Percentiles rank a stretch among this genome's conserved stretches.
These are phyloP conservation scores for Prionailurus bengalensis DNA, from an alignment of 2,113 vertebrate species.

Conservation along the genomic window DNA sequence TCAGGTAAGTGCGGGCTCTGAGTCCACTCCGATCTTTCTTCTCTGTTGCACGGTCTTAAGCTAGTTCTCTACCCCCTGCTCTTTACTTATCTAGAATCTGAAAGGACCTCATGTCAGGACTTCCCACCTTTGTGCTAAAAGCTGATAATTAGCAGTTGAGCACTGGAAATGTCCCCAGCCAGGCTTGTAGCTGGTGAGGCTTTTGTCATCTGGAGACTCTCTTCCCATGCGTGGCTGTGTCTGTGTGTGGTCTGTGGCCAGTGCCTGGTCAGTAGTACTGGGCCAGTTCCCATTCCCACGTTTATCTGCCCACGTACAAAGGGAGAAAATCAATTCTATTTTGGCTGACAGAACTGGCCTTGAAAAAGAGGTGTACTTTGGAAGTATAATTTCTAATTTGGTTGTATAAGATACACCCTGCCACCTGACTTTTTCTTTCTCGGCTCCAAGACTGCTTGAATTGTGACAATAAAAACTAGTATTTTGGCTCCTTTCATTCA, in stretches of 20 bases:
- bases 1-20: slow-evolving; percentile 91
- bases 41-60: background rate
- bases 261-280: background rate
- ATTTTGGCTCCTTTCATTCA: slow-evolving; percentile 47
- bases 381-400: slow-evolving; percentile 39
- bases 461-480: slow-evolving; percentile 31
- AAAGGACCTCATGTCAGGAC: background rate
- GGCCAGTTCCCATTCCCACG: background rate
- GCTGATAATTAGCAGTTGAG: background rate
- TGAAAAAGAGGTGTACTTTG: slow-evolving; percentile 44
- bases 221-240: background rate
- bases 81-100: background rate
- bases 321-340: slow-evolving; percentile 40
- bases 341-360: slow-evolving; percentile 64
- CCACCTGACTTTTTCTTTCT: background rate
- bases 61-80: background rate
- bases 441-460: background rate
- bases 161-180: background rate
- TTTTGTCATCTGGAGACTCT: background rate
- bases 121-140: background rate
- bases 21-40: background rate
- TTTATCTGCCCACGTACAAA: background rate
- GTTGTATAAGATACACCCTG: slow-evolving; percentile 44
- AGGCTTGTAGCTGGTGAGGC: background rate
- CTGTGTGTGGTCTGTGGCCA: slow-evolving; percentile 59